Percentiles rank a stretch among this genome's conserved stretches.
phyloP scores from a whole-genome alignment of 2,113 vertebrate species.

The Charadrius vociferus region DNA sequence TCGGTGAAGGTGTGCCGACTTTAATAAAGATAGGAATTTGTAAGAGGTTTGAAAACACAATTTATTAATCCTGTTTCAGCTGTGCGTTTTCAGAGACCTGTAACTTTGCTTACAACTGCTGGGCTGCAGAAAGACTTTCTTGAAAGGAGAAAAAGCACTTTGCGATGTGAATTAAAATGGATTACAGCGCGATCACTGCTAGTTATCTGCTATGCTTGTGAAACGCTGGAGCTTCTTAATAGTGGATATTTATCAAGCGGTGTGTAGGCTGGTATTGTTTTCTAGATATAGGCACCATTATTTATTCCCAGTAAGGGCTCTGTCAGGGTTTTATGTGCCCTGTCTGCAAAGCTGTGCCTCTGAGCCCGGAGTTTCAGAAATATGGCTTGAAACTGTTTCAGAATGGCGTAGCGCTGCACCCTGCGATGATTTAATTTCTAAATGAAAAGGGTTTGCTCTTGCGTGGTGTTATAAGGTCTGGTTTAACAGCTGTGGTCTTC shows the following conservation, averaged over 20 bases:
- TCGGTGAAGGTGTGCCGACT: fast-evolving
- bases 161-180: background rate
- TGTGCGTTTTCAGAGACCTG: background rate
- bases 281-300: background rate
- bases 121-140: background rate
- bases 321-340: background rate
- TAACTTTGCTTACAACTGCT: background rate
- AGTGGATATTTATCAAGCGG: background rate
- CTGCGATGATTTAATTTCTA: background rate
- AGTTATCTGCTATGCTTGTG: background rate
- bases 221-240: background rate
- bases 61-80: background rate
- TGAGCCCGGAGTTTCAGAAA: background rate
- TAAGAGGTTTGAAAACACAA: fast-evolving
- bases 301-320: background rate
- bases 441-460: background rate
- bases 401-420: background rate
- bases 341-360: background rate
- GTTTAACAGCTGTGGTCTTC: background rate
- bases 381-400: background rate
- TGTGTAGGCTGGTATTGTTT: background rate
- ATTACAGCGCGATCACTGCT: background rate
- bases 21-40: fast-evolving
- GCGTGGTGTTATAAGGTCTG: fast-evolving
- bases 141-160: background rate